Percentiles rank a stretch among this genome's conserved stretches.
Conservation (phyloP, 2,888 invertebrate genomes). For the Dione vanillae region DNA sequence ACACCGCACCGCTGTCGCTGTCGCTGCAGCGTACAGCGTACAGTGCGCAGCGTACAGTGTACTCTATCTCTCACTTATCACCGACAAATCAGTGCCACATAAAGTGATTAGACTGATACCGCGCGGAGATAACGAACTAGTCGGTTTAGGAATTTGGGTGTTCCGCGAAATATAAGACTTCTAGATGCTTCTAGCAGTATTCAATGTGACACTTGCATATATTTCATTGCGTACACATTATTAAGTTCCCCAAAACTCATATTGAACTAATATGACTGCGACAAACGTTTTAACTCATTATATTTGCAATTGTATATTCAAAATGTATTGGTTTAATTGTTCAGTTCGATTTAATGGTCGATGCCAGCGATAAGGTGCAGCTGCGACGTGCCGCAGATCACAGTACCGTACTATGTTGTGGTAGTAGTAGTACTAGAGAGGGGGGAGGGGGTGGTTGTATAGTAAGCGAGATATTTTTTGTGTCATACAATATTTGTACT, state of each 20-base stretch:
- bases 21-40: not conserved
- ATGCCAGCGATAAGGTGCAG: not conserved
- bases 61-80: constrained; percentile 65
- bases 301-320: not conserved
- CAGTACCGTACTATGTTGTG: not conserved
- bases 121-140: not conserved
- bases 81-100: constrained; percentile 66
- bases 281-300: not conserved
- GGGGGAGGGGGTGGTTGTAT: not conserved
- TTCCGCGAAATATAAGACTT: not conserved
- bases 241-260: not conserved
- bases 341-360: not conserved
- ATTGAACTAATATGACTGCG: not conserved
- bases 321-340: not conserved
- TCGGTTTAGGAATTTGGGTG: not conserved
- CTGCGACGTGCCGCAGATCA: not conserved
- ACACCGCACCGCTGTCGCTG: constrained; percentile 63
- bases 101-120: constrained; percentile 29
- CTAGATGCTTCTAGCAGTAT: not conserved
- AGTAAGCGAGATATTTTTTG: too few relatives aligned
- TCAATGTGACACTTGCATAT: not conserved
- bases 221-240: too few relatives aligned
- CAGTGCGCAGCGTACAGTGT: constrained; percentile 48
- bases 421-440: not conserved
- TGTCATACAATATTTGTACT: not conserved